Evolutionary conservation across 64 coral and sea anemone species (phyloP).

Genomic region (Hydrozoanthus tunicans): DNA sequence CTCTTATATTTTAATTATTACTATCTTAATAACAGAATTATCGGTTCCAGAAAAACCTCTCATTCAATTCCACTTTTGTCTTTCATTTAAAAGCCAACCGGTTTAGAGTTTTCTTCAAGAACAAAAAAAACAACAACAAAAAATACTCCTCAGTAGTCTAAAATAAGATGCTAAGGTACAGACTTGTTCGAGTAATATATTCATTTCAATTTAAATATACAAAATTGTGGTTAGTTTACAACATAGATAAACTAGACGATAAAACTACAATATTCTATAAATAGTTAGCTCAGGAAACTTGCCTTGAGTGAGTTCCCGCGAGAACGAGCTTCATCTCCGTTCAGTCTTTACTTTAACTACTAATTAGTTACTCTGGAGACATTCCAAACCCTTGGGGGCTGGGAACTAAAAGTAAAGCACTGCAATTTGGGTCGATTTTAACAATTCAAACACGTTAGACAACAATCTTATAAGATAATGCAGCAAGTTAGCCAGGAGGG

Average conservation of each 20-base stretch:
- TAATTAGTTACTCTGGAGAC: neutral
- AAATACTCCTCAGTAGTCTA: neutral
- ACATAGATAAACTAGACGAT: neutral
- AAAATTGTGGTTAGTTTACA: neutral
- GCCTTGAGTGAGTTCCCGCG: constrained; percentile 11
- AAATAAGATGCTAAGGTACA: neutral
- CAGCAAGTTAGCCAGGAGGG: neutral
- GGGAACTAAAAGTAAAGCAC: constrained; percentile 5
- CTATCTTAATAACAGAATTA: too few species aligned
- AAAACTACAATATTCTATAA: constrained; percentile 29
- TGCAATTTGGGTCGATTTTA: neutral
- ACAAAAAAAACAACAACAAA: neutral
- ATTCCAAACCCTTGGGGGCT: constrained; percentile 39
- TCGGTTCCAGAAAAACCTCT: too few species aligned
- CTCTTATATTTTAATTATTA: too few species aligned
- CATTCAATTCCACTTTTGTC: too few species aligned
- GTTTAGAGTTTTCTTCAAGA: too few species aligned
- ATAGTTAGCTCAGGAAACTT: constrained; percentile 28
- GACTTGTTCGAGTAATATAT: too few species aligned
- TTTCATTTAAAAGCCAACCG: too few species aligned
- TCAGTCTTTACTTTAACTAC: neutral
- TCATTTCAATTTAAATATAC: too few species aligned
- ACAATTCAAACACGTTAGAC: neutral
- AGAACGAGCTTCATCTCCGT: neutral
- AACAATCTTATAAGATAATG: neutral